Evolutionary conservation across 2,888 invertebrate species (phyloP).

Genomic region (Drosophila merina): DNA sequence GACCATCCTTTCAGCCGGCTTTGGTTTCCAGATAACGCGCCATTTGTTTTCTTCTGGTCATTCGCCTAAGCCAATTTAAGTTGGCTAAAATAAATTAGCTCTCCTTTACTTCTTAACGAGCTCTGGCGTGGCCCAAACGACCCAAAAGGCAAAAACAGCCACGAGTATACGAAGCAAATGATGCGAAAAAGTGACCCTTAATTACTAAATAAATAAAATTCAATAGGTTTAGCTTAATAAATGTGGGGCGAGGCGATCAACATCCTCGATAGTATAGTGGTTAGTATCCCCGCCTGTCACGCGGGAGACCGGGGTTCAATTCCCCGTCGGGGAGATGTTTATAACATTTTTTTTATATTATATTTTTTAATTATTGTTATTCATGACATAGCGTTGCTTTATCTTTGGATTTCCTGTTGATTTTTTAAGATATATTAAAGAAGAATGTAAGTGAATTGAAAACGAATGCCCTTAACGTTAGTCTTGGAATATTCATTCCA

Average conservation of each 20-base stretch:
- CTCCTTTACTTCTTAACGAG: constrained; percentile 68
- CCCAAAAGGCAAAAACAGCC: constrained; percentile 24
- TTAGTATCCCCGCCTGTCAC: constrained; percentile 5
- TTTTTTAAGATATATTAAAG: too few species aligned
- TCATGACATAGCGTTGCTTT: too few species aligned
- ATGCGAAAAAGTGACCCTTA: constrained; percentile 55
- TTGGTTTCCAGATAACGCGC: constrained; percentile 68
- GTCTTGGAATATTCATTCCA: too few species aligned
- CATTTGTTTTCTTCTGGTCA: constrained; percentile 75
- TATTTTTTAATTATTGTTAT: too few species aligned
- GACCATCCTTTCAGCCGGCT: constrained; percentile 44
- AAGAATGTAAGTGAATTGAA: too few species aligned
- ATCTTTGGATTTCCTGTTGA: too few species aligned
- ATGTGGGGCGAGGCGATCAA: accelerated
- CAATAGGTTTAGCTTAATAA: background rate
- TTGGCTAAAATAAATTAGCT: constrained; percentile 77
- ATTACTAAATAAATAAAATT: constrained; percentile 60
- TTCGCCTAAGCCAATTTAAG: constrained; percentile 78
- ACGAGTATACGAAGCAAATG: constrained; percentile 41
- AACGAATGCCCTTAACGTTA: too few species aligned
- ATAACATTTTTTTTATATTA: too few species aligned
- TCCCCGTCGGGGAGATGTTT: constrained; percentile 26
- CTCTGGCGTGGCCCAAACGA: constrained; percentile 15
- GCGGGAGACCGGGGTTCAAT: too few species aligned
- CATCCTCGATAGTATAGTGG: constrained; percentile 74